Conservation (phyloP, 2,888 invertebrate species). For the Ormyrus nitidulus region DNA sequence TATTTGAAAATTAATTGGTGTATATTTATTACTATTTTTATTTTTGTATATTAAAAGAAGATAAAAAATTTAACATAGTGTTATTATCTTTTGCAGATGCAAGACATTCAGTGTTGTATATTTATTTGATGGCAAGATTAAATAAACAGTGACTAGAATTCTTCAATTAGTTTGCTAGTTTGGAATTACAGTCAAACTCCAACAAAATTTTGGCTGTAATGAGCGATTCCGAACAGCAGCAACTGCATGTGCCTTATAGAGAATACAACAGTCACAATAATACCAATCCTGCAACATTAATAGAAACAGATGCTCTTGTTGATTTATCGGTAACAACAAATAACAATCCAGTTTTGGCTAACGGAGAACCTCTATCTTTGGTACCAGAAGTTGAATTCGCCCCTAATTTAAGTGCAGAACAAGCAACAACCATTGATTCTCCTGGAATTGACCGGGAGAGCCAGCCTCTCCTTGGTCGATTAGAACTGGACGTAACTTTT, state of each 20-base stretch:
- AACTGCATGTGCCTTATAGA: constrained; percentile 74
- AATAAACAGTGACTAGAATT: constrained; percentile 6
- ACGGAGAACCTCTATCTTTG: constrained; percentile 64
- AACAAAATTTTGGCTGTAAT: constrained; percentile 67
- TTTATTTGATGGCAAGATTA: constrained; percentile 40
- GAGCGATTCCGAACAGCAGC: constrained; percentile 75
- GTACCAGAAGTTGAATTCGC: constrained; percentile 88
- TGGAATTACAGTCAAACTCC: constrained; percentile 36
- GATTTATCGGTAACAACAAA: constrained; percentile 67
- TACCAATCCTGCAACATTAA: constrained; percentile 65
- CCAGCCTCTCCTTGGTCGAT: constrained; percentile 92
- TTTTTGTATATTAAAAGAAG: too few species aligned
- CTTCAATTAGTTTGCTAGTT: constrained; percentile 22
- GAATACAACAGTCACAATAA: constrained; percentile 73
- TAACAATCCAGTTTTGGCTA: constrained; percentile 56
- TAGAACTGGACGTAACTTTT: constrained; percentile 85
- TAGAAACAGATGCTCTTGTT: constrained; percentile 71
- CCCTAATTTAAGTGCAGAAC: constrained; percentile 75
- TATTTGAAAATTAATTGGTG: too few species aligned
- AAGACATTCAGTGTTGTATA: constrained; percentile 16
- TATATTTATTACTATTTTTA: too few species aligned
- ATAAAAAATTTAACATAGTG: too few species aligned
- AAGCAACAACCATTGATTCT: constrained; percentile 87
- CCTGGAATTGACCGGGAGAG: constrained; percentile 92
- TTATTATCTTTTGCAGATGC: constrained; percentile 40